Evolutionary conservation across 2,797 vertebrate species (phyloP), one percentile per base, ranked within the genome.

Genomic region (Borostomias antarcticus): DNA sequence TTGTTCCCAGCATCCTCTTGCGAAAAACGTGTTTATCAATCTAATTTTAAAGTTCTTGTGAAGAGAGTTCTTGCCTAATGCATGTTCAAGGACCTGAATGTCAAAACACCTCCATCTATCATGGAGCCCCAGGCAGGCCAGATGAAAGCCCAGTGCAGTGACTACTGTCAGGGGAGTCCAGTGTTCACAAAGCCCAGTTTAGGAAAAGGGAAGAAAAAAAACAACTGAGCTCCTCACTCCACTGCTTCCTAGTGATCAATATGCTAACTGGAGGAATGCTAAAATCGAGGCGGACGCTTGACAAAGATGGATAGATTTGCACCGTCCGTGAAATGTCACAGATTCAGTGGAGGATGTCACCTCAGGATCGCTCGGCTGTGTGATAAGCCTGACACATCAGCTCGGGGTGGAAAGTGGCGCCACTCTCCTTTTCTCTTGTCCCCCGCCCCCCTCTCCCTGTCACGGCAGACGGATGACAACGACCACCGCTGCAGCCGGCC

Each of bases 221-320:
- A 86, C n/a, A 89, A 78, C 81, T 86, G 83, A 83, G 86, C 78
- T 86, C 85, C 81, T 90, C 89, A 84, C 88, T 92, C 84, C 81
- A 86, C 87, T 85, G 86, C 84, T 88, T 88, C 83, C 74, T 60
- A 17, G 70, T 92, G 90, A 94, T 93, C 93, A 92, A 93, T 94
- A 93, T 93, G 91, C 91, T 94, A 94, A 94, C 90, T 90, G 80
- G 69, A 78, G 82, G 86, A 91, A 92, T 91, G 90, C 91, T 90
- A 89, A 92, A 92, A 90, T 85, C 70, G 77, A 85, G 89, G 77
- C 72, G 70, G 83, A 82, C 74, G 82, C 84, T 86, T 93, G 91
- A 93, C 91, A 92, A 90, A 92, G 93, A 94, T 85, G 90, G 93
- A 94, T 94, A 93, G 93, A 94, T 94, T 92, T 90, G 89, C 91